Conservation (phyloP, 2,113 vertebrate species). For the Hydrochoerus hydrochaeris region DNA sequence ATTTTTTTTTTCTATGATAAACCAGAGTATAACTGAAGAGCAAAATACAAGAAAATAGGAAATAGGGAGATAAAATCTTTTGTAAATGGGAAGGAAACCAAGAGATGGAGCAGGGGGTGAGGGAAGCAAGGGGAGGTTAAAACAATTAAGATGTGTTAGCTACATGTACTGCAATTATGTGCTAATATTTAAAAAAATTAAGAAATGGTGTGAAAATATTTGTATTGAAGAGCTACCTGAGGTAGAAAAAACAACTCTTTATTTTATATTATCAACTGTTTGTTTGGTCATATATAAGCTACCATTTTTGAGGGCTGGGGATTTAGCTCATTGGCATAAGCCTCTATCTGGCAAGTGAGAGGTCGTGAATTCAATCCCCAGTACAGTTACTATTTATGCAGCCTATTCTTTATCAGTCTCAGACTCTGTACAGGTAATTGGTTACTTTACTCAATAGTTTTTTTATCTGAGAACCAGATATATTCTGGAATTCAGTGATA, state of each 20-base stretch:
- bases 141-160: too few relatives aligned
- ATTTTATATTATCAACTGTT: too few relatives aligned
- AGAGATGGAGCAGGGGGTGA: too few relatives aligned
- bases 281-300: conserved; percentile 4
- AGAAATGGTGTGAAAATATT: background rate
- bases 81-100: background rate
- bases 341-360: too few relatives aligned
- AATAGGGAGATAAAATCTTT: background rate
- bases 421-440: background rate
- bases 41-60: too few relatives aligned
- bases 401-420: background rate
- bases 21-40: too few relatives aligned
- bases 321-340: too few relatives aligned
- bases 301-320: too few relatives aligned
- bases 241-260: background rate
- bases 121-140: too few relatives aligned
- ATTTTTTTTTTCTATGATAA: too few relatives aligned
- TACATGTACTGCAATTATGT: too few relatives aligned
- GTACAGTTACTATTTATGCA: background rate
- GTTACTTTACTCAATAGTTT: background rate
- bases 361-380: too few relatives aligned
- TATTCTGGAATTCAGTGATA: background rate
- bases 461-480: background rate
- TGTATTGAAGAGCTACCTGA: background rate
- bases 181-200: background rate